Base-by-base conservation (phyloP, 2,888 invertebrate species). In the Sphaeridia pumilis region DNA sequence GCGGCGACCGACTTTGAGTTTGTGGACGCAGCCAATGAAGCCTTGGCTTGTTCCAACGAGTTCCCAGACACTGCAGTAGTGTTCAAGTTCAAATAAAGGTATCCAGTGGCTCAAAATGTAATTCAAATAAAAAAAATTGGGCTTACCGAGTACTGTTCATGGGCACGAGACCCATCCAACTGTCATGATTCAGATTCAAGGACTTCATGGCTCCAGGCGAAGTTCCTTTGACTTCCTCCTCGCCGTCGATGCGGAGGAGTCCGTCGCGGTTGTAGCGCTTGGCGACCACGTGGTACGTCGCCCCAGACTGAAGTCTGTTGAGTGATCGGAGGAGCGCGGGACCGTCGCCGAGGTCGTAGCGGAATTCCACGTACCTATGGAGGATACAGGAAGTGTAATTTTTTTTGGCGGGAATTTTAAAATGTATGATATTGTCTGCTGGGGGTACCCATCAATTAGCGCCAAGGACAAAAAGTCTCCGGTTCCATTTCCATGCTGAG, bases 391-490 rank as follows among this genome's bases (percentile, higher is more conserved):
- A 38, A 38, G 17, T 38, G 17, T 14, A 31, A 10, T 31, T 31
- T 31, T 31, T 31, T 10, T 31, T 14, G n/a, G n/a, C n/a, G n/a
- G 17, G 7, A 20, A 41, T 41, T 41, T 41, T 10, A 41, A 41
- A 12, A 17, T 24, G 10, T 17, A 22, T 21, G 24, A 21, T 36
- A 17, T 21, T 34, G 34, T 4, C 31, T 42, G 42, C n/a, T 24
- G 24, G 17, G 17, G 24, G 68, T 66, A 79, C 75, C 87, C 87
- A 71, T 86, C 81, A 66, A 85, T 80, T 65, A 90, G 74, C 53
- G 87, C 83, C 49, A 90, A 74, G 22, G 88, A 85, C 62, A 89
- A 80, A 73, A 85, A 89, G 73, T 89, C 89, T 49, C 89, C 89
- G 24, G 81, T 79, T 14, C 88, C 88, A 67, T 87, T 84, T 60